Evolutionary conservation across 2,113 vertebrate genomes (phyloP), one percentile per base, ranked within the genome.

Genomic region (Scatophagus argus): DNA sequence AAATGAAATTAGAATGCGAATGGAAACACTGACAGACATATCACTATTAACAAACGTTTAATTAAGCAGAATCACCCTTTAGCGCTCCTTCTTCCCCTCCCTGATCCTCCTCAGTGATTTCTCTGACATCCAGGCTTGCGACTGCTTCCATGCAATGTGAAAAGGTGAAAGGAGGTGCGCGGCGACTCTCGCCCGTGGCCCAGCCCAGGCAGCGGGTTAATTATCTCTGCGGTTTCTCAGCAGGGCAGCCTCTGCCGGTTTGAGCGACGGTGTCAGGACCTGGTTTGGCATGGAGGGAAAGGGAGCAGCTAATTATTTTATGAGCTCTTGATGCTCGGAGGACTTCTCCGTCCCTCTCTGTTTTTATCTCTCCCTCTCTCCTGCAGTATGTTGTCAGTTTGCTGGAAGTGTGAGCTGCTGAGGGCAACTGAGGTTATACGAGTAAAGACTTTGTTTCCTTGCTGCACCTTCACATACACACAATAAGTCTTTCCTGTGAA

Each of bases 261-360:
- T 78, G 66, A 88, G 31, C 56, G 84, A 83, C 82, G 60, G 79
- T 51, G 23, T 72, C 73, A 60, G 67, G 31, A 75, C 66, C 79
- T 8, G 58, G 11, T 9, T 1, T 49, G 81, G 68, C 68, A 78
- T 0, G 8, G 8, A 58, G 49, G 74, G 36, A 83, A 60, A 27
- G 14, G 47, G 47, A 58, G 31, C 56, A 44, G 29, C 49, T 82
- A 71, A 82, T 86, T 84, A 88, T 86, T 78, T 78, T 5, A 75
- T 64, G 70, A 88, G 62, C 25, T 0, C 52, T 67, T 25, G 44
- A 34, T 49, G 54, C 62, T 68, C 2, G 11, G 47, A 51, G 52
- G 59, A 52, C 55, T 83, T 69, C 63, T 73, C n/a, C n/a, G 16
- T 46, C 43, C 9, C 25, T 43, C 25, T 39, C 41, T 29, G 27